Base-by-base conservation (phyloP, 2,888 invertebrate genomes). In the Drosophila buzzatii region DNA sequence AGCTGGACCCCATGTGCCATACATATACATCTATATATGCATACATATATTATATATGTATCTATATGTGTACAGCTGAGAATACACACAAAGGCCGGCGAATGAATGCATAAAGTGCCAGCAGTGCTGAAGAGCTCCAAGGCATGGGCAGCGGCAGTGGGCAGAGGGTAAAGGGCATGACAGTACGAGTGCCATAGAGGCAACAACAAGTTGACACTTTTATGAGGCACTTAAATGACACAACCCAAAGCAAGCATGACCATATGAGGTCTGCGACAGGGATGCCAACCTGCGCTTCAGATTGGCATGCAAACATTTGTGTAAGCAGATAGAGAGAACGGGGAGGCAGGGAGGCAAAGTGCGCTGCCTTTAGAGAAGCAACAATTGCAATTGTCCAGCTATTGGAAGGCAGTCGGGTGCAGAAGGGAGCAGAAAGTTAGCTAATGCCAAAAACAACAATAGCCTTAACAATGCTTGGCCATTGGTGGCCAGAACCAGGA, bases 151-250 rank as follows among this genome's bases (percentile, higher is more conserved):
- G 16, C 51, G 56, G 62, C n/a, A 16, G 16, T 14, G 64, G 20
- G 8, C 16, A 10, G 23, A 51, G 56, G 62, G 57, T 27, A 75
- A 66, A 64, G 80, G 70, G 80, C 73, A 73, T 61, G 65, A 64
- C 69, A 68, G 69, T 57, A 68, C 49, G 73, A 82, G 81, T 71
- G 71, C 70, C 80, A 77, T 80, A 74, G 76, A 73, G 70, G 53
- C 52, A 75, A 82, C 85, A 79, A 90, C 85, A 88, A 90, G 91
- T 90, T 90, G 91, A 89, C 91, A 90, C 86, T 90, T 90, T 89
- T 90, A 89, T 90, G 89, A 85, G 89, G 84, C 90, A 83, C 91
- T 90, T 90, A 90, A 90, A 84, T 90, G 89, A 90, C 90, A 90
- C 81, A 89, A 81, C 80, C 90, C 83, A 85, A 76, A 70, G 82